A percentile compares a stretch with the other conserved stretches of the same genome.
Evolutionary conservation across 2,113 vertebrate species (phyloP).

Genomic region (Clinocottus analis): DNA sequence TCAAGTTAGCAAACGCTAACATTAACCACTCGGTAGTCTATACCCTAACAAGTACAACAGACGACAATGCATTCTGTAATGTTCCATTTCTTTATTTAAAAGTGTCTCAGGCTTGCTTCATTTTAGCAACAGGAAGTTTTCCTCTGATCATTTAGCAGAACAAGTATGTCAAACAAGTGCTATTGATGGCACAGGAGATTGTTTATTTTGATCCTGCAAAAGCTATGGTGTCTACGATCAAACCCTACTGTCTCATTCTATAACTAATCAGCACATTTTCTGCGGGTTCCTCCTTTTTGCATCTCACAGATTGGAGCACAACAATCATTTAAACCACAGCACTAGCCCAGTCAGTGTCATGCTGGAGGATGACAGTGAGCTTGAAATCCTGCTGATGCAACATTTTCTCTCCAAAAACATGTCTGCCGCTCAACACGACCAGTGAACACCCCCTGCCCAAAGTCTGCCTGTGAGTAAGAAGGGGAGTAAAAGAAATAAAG

Average conservation of each 20-base stretch:
- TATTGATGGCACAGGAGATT: neutral
- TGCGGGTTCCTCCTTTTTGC: neutral
- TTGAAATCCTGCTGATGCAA: conserved; percentile 73
- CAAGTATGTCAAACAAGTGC: neutral
- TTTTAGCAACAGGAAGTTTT: neutral
- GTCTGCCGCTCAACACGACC: conserved; percentile 67
- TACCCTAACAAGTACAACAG: neutral
- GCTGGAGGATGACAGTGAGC: conserved; percentile 52
- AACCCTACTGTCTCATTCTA: neutral
- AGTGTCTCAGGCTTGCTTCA: too few relatives aligned
- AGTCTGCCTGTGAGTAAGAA: conserved; percentile 70
- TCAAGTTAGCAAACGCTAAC: neutral
- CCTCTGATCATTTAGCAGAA: neutral
- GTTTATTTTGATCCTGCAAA: neutral
- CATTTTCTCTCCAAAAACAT: conserved; percentile 73
- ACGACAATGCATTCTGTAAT: too few relatives aligned
- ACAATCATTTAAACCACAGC: neutral
- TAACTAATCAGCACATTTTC: neutral
- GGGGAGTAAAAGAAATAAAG: conserved; percentile 68
- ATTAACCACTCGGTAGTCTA: neutral
- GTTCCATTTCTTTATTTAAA: neutral
- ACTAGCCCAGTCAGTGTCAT: neutral
- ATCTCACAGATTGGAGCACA: neutral
- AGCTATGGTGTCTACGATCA: neutral
- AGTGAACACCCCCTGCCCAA: conserved; percentile 32